Evolutionary conservation across 2,888 invertebrate species (phyloP), one percentile per base, ranked within the genome.

Genomic region (Synergus japonicus): DNA sequence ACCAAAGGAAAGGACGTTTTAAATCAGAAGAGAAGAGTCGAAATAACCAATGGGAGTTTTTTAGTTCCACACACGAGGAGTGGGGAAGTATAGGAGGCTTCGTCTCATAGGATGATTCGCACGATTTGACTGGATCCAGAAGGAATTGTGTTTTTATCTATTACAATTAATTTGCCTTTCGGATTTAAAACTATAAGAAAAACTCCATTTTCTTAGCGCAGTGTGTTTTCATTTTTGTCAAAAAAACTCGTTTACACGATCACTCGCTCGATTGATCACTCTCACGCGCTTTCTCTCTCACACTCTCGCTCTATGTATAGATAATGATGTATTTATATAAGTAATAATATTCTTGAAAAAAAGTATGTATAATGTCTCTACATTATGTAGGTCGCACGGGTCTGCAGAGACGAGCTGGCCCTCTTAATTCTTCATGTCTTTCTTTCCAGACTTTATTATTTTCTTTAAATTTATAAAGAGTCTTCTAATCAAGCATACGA

Each of bases 281-380:
- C 80, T 79, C 77, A 76, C 83, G 44, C 83, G 80, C 79, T 85
- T 82, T 83, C 83, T 80, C 83, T 81, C 80, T 69, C 79, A 80
- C 76, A 76, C 77, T 81, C 69, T 82, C 79, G 83, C 79, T 83
- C 76, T 85, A 83, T 86, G 78, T 86, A 86, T 85, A 87, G 86
- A 86, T 87, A 89, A 87, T 89, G 86, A 89, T 87, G 88, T 89
- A 88, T 89, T 88, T 89, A 88, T 89, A 88, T 89, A 88, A 90
- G 87, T 89, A 89, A 90, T 89, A 88, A 89, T 90, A 89, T 89
- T 90, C 86, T 89, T 88, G 88, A 84, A 86, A 87, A 85, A 85
- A 86, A 84, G 86, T 88, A 87, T 88, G 85, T 87, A 88, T 90
- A 88, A 89, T 88, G 87, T 88, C 86, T 85, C 86, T 88, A 88